Conservation (phyloP, 2,113 vertebrate species). For the Notechis scutatus region DNA sequence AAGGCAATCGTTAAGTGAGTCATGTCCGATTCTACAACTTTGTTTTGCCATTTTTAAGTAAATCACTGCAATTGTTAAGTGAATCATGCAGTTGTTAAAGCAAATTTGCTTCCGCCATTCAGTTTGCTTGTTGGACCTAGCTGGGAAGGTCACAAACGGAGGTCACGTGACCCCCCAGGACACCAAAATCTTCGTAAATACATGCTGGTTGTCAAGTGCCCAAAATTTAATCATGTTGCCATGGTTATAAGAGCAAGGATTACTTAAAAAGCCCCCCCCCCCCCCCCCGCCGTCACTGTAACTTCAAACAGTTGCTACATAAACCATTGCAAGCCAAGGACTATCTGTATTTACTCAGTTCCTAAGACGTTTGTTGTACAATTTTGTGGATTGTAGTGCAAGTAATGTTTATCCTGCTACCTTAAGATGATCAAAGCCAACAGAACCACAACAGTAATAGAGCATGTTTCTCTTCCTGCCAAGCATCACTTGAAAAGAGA, state of each 20-base stretch:
- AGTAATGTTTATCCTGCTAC: neutral
- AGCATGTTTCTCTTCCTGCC: neutral
- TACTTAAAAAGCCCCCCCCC: neutral
- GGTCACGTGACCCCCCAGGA: neutral
- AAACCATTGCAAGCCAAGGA: neutral
- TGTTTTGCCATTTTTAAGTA: neutral
- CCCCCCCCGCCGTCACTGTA: neutral
- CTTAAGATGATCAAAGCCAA: neutral
- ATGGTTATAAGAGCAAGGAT: neutral
- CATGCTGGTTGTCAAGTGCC: neutral
- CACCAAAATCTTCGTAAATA: neutral
- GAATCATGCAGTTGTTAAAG: neutral
- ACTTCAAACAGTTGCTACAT: neutral
- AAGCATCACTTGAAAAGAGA: neutral
- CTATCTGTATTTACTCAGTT: neutral
- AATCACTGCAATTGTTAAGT: neutral
- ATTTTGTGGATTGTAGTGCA: neutral
- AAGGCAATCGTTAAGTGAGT: neutral
- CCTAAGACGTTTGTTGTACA: neutral
- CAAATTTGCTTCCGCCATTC: neutral
- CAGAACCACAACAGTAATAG: neutral
- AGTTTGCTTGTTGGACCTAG: neutral
- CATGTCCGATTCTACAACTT: neutral
- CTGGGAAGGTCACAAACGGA: neutral
- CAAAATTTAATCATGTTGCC: neutral